Conservation (phyloP, 2,888 invertebrate genomes). For the Antheraea yamamai region DNA sequence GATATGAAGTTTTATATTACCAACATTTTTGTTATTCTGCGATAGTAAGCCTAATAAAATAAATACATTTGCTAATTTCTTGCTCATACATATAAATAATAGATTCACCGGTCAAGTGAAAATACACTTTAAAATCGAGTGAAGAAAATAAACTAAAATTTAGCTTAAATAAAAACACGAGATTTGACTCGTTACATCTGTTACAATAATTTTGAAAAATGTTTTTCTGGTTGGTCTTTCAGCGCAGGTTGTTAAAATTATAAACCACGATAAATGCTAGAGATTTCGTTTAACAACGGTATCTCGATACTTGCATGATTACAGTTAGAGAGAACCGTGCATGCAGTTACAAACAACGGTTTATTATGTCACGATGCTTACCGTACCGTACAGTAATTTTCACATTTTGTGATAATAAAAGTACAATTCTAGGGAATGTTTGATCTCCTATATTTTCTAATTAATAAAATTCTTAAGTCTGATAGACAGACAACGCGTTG, state of each 20-base stretch:
- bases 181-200: too few species aligned
- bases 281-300: constrained; percentile 34
- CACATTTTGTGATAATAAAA: constrained; percentile 14
- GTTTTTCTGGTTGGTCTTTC: not conserved
- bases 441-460: not conserved
- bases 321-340: constrained; percentile 17
- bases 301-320: constrained; percentile 25
- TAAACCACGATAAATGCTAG: constrained; percentile 4
- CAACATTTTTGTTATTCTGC: not conserved
- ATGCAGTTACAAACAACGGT: constrained; percentile 20
- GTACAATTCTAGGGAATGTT: not conserved
- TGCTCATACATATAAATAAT: not conserved
- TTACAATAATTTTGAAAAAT: not conserved
- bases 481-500: too few species aligned
- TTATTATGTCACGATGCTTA: constrained; percentile 15
- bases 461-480: too few species aligned
- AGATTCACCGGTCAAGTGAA: not conserved
- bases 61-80: not conserved
- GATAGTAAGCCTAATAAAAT: not conserved
- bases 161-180: too few species aligned
- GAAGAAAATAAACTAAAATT: too few species aligned
- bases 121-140: not conserved
- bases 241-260: not conserved
- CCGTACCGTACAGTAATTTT: constrained; percentile 12
- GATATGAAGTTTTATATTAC: not conserved